Percentiles rank a stretch among this genome's conserved stretches.
Evolutionary conservation across 2,113 vertebrate genomes (phyloP).

Genomic region (Oreochromis aureus): DNA sequence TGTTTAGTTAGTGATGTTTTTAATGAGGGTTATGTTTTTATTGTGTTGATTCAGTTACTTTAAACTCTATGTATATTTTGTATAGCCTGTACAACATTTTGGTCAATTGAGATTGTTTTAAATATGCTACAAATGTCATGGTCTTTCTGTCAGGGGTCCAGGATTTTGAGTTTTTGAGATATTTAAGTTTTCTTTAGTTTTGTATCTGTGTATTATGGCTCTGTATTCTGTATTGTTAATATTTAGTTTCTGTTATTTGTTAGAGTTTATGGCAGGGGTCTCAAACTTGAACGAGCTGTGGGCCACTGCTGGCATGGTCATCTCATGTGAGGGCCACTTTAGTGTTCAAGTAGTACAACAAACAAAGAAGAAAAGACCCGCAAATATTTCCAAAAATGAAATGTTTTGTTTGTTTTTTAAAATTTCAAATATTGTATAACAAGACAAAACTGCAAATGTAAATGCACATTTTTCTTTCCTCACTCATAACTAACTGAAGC

Average conservation of each 20-base stretch:
- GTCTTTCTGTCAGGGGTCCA: neutral
- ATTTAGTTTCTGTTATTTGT: neutral
- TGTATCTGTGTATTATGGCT: neutral
- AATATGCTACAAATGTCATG: neutral
- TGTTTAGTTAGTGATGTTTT: neutral
- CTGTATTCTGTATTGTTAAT: neutral
- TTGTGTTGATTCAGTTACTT: neutral
- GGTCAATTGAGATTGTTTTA: neutral
- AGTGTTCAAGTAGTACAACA: no score
- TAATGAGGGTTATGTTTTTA: neutral
- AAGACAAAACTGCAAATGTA: no score
- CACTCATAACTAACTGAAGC: no score
- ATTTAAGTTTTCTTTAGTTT: neutral
- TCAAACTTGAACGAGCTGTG: no score
- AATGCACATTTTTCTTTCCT: no score
- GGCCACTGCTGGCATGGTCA: no score
- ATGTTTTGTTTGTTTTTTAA: no score
- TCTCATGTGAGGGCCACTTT: no score
- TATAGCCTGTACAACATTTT: neutral
- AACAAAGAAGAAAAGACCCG: no score
- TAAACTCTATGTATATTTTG: neutral
- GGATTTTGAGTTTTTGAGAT: neutral
- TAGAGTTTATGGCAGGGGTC: no score
- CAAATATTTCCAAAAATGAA: no score
- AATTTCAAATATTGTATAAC: no score